These are phyloP conservation scores for Bubo bubo DNA, from an alignment of 2,113 vertebrate genomes.

Conservation along the genomic window DNA sequence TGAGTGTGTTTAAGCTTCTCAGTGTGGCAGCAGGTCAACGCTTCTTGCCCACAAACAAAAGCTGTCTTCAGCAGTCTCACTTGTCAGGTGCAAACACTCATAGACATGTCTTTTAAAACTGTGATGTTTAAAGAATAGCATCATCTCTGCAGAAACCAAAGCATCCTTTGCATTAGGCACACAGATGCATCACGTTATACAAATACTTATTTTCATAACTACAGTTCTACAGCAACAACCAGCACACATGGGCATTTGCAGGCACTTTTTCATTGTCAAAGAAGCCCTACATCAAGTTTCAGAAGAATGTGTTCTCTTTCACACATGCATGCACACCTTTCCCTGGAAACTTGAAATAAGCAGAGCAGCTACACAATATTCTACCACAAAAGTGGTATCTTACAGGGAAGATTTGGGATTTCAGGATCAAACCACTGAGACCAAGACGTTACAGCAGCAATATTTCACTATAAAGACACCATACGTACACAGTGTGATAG, in stretches of 20 bases:
- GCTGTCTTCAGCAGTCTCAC: neutral
- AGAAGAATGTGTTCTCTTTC: neutral
- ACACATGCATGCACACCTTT: neutral
- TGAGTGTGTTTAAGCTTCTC: neutral
- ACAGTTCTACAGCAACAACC: neutral
- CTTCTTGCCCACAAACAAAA: neutral
- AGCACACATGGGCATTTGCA: neutral
- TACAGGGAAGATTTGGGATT: neutral
- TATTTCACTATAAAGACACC: neutral
- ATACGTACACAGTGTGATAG: neutral
- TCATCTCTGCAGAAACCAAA: neutral
- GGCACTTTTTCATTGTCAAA: neutral
- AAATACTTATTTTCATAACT: neutral
- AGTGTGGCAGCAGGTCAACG: neutral
- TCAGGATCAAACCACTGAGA: neutral
- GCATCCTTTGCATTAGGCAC: neutral
- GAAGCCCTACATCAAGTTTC: neutral
- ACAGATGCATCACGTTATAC: accelerated
- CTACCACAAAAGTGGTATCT: neutral
- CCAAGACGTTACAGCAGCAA: neutral
- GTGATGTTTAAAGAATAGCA: neutral
- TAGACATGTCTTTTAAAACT: neutral
- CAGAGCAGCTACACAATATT: neutral
- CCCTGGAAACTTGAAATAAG: neutral
- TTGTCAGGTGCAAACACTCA: neutral